phyloP scores from a whole-genome alignment of 1,140 invertebrate genomes.

The fruit fly (Drosophila melanogaster) region DNA sequence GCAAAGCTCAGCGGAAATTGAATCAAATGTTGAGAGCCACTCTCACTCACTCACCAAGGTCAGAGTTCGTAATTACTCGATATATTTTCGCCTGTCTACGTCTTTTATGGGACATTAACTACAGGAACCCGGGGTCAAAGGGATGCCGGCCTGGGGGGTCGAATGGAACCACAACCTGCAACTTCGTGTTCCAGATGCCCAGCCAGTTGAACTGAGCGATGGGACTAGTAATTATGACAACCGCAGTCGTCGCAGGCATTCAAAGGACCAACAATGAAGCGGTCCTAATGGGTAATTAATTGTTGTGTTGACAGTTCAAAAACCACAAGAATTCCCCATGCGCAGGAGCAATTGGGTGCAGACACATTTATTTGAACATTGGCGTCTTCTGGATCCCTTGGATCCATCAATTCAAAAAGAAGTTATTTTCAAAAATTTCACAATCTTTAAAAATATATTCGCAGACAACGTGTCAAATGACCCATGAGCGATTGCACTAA shows the following conservation, averaged over 20 bases:
- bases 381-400: not conserved
- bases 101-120: constrained; percentile 44
- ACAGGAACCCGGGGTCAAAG: constrained; percentile 4
- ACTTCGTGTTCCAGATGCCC: constrained; percentile 18
- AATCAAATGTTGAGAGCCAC: constrained; percentile 57
- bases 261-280: constrained; percentile 16
- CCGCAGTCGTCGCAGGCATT: constrained; percentile 48
- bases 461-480: not conserved
- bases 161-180: constrained; percentile 19
- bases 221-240: constrained; percentile 48
- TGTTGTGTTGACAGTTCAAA: constrained; percentile 51
- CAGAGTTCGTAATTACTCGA: constrained; percentile 57
- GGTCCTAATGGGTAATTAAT: constrained; percentile 66
- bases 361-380: constrained; percentile 18
- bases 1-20: constrained; percentile 54
- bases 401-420: too few species aligned
- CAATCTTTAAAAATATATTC: not conserved
- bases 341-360: constrained; percentile 1
- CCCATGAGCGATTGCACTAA: too few species aligned
- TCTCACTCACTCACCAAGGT: constrained; percentile 19
- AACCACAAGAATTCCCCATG: constrained; percentile 29
- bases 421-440: too few species aligned
- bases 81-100: constrained; percentile 44
- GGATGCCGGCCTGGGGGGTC: constrained; percentile 22
- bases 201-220: constrained; percentile 39